These are phyloP conservation scores for Morone saxatilis DNA, from an alignment of 2,113 vertebrate genomes.

Conservation along the genomic window DNA sequence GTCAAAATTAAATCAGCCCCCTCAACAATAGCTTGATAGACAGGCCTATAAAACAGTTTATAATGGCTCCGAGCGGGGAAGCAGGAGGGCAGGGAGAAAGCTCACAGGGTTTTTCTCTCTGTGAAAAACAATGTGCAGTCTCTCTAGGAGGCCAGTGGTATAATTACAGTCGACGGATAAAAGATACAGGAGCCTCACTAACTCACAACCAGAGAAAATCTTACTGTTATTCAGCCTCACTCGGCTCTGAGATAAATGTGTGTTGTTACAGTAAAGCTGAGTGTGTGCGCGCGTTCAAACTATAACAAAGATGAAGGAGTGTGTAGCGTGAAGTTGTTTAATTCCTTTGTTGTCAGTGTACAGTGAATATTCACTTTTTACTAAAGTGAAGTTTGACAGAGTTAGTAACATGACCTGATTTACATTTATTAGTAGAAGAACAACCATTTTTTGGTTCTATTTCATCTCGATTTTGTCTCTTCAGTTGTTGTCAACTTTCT, in stretches of 20 bases:
- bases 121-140: slow-evolving; percentile 46
- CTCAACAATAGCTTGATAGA: slow-evolving; percentile 71
- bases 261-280: slow-evolving; percentile 9
- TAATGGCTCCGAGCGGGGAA: slow-evolving; percentile 19
- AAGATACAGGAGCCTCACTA: slow-evolving; percentile 12
- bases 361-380: background rate
- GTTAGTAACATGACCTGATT: background rate
- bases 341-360: background rate
- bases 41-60: slow-evolving; percentile 38
- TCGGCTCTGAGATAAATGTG: slow-evolving; percentile 1
- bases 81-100: slow-evolving; percentile 20
- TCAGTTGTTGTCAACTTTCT: background rate
- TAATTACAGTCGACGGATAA: slow-evolving; percentile 56
- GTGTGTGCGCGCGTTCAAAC: background rate
- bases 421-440: background rate
- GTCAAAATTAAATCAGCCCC: slow-evolving; percentile 63
- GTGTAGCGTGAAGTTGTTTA: background rate
- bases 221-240: slow-evolving; percentile 3
- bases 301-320: background rate
- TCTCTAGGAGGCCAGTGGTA: slow-evolving; percentile 19
- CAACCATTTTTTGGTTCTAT: background rate
- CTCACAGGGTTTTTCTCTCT: slow-evolving; percentile 22
- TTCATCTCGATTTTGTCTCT: background rate
- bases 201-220: slow-evolving; percentile 19
- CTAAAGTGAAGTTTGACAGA: background rate